phyloP scores from a whole-genome alignment of 1,140 invertebrate genomes.

The Drosophila ananassae region DNA sequence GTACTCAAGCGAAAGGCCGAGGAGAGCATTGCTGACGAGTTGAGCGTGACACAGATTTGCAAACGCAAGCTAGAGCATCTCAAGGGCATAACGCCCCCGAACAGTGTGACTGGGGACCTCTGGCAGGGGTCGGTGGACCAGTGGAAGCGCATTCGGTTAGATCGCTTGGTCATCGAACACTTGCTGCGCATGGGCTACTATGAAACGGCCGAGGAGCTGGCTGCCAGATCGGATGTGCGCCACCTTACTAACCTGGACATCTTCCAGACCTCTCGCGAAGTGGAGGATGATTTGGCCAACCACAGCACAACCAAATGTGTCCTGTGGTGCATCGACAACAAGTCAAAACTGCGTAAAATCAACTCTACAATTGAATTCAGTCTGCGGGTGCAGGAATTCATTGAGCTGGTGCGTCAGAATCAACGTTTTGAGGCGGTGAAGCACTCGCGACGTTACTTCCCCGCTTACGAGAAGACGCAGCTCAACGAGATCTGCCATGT shows the following conservation, averaged over 20 bases:
- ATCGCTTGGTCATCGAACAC: conserved; percentile 98
- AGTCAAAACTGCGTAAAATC: conserved; percentile 96
- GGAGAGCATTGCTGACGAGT: conserved; percentile 95
- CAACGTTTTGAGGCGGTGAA: conserved; percentile 95
- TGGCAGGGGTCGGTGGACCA: conserved; percentile 88
- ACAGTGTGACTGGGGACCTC: conserved; percentile 69
- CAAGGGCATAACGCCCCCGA: conserved; percentile 88
- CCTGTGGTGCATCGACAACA: conserved; percentile 99
- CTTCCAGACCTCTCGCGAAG: conserved; percentile 95
- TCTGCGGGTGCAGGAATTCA: conserved; percentile 96
- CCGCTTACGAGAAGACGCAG: conserved; percentile 93
- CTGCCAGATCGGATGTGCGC: conserved; percentile 92
- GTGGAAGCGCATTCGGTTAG: conserved; percentile 92
- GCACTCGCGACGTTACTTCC: conserved; percentile 97
- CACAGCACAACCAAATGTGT: conserved; percentile 95
- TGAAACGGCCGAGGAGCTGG: conserved; percentile 94
- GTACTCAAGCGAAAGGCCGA: conserved; percentile 97
- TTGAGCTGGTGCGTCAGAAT: conserved; percentile 95
- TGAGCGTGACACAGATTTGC: conserved; percentile 91
- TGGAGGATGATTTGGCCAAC: conserved; percentile 90
- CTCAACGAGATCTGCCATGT: conserved; percentile 94
- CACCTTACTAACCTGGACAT: conserved; percentile 95
- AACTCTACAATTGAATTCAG: conserved; percentile 96
- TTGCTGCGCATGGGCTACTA: conserved; percentile 98
- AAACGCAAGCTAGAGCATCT: conserved; percentile 96